A percentile compares a stretch with the other conserved stretches of the same genome.
Evolutionary conservation across 64 coral and sea anemone species (phyloP).

Genomic region (Exaiptasia diaphana): DNA sequence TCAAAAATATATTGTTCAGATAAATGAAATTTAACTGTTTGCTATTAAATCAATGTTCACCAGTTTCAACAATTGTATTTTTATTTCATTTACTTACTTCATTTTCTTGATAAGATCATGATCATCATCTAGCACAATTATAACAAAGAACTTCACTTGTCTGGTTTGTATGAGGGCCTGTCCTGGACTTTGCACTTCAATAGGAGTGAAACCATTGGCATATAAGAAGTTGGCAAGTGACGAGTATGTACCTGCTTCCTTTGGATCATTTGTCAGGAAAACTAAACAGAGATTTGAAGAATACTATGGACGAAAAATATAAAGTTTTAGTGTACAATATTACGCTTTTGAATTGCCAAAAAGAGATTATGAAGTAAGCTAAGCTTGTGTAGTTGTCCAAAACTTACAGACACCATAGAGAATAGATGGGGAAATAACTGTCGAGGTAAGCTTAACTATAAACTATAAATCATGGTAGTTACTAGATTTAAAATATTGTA

Average conservation of each 20-base stretch:
- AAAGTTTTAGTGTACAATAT: too few relatives aligned
- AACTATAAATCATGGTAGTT: too few relatives aligned
- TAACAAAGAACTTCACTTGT: conserved; percentile 22
- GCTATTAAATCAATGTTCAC: too few relatives aligned
- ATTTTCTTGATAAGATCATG: conserved; percentile 34
- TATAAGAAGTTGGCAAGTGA: conserved; percentile 31
- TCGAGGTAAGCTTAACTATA: too few relatives aligned
- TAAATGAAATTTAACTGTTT: too few relatives aligned
- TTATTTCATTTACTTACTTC: conserved; percentile 17
- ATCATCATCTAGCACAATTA: conserved; percentile 43
- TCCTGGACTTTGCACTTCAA: conserved; percentile 40
- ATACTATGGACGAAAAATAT: not conserved
- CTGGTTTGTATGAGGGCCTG: conserved; percentile 51
- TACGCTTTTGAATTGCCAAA: too few relatives aligned
- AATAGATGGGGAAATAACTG: too few relatives aligned
- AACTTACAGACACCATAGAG: too few relatives aligned
- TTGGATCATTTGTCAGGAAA: not conserved
- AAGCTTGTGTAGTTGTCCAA: too few relatives aligned
- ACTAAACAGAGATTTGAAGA: not conserved
- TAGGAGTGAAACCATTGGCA: conserved; percentile 27
- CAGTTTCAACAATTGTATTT: too few relatives aligned
- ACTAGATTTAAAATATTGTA: too few relatives aligned
- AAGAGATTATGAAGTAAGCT: too few relatives aligned
- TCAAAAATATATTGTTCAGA: not conserved
- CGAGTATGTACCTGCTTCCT: conserved; percentile 21